phyloP scores from a whole-genome alignment of 2,888 invertebrate species.

The Lissocephala sabroskyi region DNA sequence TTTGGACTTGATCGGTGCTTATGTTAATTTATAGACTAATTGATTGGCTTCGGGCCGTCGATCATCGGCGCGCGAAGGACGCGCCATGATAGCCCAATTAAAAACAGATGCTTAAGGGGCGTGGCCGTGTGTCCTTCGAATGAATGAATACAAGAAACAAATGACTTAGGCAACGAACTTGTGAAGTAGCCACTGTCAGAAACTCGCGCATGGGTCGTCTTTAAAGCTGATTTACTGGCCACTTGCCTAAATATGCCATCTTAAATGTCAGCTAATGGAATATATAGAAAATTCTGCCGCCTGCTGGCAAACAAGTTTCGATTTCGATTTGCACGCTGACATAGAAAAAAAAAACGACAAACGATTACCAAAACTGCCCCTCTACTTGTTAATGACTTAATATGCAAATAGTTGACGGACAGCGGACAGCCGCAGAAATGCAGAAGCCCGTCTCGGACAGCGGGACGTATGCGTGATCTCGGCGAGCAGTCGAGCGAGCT shows the following conservation, averaged over 20 bases:
- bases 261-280: conserved; percentile 53
- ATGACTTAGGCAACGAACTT: conserved; percentile 12
- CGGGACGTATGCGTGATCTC: conserved; percentile 47
- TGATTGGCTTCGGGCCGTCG: too few relatives aligned
- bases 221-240: conserved; percentile 28
- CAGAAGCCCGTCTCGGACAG: conserved; percentile 4
- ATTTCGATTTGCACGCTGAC: conserved; percentile 33
- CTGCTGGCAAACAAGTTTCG: conserved; percentile 44
- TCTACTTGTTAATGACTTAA: conserved; percentile 38
- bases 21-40: conserved; percentile 47
- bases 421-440: conserved; percentile 12
- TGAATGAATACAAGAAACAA: background rate
- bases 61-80: too few relatives aligned
- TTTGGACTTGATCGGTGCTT: conserved; percentile 23
- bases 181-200: conserved; percentile 16
- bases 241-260: conserved; percentile 61
- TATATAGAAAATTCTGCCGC: conserved; percentile 29
- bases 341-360: conserved; percentile 36
- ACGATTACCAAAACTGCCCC: too few relatives aligned
- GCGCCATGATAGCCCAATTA: too few relatives aligned
- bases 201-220: conserved; percentile 1
- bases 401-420: conserved; percentile 30
- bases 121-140: too few relatives aligned
- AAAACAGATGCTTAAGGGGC: too few relatives aligned
- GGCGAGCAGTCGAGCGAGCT: conserved; percentile 7